Conservation (phyloP, 2,113 vertebrate genomes). For the Hemichromis elongatus region DNA sequence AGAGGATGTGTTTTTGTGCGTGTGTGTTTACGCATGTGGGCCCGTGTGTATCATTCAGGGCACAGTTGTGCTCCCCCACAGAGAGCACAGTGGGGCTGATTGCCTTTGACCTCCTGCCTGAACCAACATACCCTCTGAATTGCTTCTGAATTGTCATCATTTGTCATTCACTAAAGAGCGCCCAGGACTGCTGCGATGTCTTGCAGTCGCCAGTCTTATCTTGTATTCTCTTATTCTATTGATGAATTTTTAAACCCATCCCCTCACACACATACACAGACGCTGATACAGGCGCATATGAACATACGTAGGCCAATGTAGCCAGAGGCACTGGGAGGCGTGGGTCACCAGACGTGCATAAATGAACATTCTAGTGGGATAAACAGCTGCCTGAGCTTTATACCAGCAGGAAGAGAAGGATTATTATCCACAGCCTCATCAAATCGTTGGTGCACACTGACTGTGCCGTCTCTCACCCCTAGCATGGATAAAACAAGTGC, state of each 20-base stretch:
- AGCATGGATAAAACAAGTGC: neutral
- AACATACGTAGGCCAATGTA: constrained; percentile 15
- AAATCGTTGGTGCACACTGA: neutral
- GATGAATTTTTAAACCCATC: constrained; percentile 49
- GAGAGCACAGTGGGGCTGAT: constrained; percentile 53
- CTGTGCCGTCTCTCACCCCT: neutral
- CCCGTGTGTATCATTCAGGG: constrained; percentile 44
- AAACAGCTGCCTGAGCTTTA: constrained; percentile 52
- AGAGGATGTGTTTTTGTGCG: constrained; percentile 9
- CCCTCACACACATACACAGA: neutral
- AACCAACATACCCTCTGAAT: constrained; percentile 61
- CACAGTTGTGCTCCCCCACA: constrained; percentile 41
- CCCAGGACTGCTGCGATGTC: constrained; percentile 10
- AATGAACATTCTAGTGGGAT: constrained; percentile 68
- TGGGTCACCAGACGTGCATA: constrained; percentile 51
- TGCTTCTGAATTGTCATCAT: constrained; percentile 70
- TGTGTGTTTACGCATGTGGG: constrained; percentile 18
- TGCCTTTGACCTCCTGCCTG: constrained; percentile 69
- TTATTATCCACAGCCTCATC: constrained; percentile 52
- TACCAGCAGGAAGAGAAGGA: constrained; percentile 42
- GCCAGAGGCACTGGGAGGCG: constrained; percentile 35
- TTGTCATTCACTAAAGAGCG: constrained; percentile 59
- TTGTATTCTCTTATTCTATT: constrained; percentile 42
- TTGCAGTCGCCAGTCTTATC: constrained; percentile 39
- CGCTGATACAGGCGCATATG: neutral